Evolutionary conservation across 2,888 invertebrate species (phyloP).

Genomic region (Meandrusa payeni): DNA sequence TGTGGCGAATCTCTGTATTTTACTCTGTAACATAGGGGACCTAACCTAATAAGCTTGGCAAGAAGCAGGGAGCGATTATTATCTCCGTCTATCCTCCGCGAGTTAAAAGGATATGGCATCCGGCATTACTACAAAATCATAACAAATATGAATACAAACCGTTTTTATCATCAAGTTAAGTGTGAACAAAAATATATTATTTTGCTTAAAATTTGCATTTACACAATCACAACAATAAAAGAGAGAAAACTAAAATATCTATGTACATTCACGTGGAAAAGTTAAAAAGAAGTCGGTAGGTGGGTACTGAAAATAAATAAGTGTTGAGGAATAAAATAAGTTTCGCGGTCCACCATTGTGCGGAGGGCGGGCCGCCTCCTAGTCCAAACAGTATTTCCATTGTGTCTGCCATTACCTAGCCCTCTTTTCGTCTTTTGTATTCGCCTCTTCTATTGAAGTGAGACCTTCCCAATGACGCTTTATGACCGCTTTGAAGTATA

Average conservation of each 20-base stretch:
- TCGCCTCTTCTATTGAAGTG: slow-evolving; percentile 74
- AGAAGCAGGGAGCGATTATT: no score
- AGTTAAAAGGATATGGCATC: no score
- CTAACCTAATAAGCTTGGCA: no score
- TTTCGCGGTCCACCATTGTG: slow-evolving; percentile 69
- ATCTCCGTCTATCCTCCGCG: no score
- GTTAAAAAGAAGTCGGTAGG: slow-evolving; percentile 41
- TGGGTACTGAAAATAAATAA: slow-evolving; percentile 64
- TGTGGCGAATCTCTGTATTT: no score
- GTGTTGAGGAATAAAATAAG: slow-evolving; percentile 71
- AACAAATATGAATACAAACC: no score
- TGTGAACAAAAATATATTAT: no score
- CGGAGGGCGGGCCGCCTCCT: slow-evolving; percentile 55
- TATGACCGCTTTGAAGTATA: slow-evolving; percentile 72
- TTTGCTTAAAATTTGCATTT: no score
- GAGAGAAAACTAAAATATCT: slow-evolving; percentile 22
- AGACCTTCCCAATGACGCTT: slow-evolving; percentile 76
- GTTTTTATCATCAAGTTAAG: no score
- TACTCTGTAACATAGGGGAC: no score
- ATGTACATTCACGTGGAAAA: slow-evolving; percentile 44
- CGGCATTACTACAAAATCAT: no score
- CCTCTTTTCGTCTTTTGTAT: slow-evolving; percentile 76
- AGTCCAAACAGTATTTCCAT: slow-evolving; percentile 78
- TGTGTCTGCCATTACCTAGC: slow-evolving; percentile 78
- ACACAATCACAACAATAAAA: slow-evolving; percentile 7